phyloP scores from a whole-genome alignment of 2,113 vertebrate genomes.

The Rhizomys pruinosus region DNA sequence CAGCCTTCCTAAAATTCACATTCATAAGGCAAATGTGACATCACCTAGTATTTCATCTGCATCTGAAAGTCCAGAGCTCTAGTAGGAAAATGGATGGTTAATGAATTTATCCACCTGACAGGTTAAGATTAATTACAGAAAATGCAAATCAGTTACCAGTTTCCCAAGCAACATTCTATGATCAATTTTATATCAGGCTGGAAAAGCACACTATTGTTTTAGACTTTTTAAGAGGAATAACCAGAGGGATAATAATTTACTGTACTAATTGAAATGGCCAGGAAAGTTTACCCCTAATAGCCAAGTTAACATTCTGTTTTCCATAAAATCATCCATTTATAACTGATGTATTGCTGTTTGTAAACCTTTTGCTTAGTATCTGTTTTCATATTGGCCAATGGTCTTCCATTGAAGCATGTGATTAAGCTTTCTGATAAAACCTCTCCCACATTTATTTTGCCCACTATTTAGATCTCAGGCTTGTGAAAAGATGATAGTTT shows the following conservation, averaged over 20 bases:
- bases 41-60: constrained; percentile 7
- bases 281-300: background rate
- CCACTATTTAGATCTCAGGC: background rate
- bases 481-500: background rate
- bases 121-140: constrained; percentile 48
- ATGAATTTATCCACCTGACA: constrained; percentile 56
- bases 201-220: background rate
- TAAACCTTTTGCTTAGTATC: background rate
- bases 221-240: background rate
- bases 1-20: background rate
- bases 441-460: background rate
- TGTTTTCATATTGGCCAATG: constrained; percentile 44
- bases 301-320: background rate
- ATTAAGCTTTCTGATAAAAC: background rate
- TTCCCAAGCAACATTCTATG: background rate
- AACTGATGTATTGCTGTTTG: background rate
- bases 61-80: background rate
- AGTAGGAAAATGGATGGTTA: constrained; percentile 44
- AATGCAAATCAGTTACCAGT: background rate
- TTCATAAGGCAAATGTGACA: background rate
- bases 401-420: background rate
- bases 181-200: constrained; percentile 1
- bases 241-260: constrained; percentile 22
- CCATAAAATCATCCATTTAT: background rate
- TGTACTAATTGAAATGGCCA: background rate